These are phyloP conservation scores for Microtus richardsoni DNA, from an alignment of 2,113 vertebrate species.

Conservation along the genomic window DNA sequence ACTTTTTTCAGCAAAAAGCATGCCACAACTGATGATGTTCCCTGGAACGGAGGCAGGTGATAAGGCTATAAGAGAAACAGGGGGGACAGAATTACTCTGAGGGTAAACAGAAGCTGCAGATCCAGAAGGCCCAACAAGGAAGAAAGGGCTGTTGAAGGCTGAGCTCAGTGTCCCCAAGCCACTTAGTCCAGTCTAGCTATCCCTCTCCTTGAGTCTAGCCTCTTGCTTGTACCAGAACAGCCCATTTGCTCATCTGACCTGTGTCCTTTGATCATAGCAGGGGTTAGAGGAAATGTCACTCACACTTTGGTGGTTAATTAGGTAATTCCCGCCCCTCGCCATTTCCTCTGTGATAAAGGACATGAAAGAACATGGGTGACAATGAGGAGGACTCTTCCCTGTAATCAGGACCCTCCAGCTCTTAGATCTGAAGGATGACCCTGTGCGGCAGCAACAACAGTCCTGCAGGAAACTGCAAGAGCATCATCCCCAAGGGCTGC, in stretches of 20 bases:
- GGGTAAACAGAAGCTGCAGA: neutral
- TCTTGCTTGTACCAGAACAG: neutral
- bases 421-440: neutral
- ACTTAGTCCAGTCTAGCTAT: neutral
- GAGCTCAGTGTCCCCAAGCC: neutral
- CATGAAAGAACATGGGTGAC: neutral
- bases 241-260: neutral
- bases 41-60: too few relatives aligned
- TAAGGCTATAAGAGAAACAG: accelerated
- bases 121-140: too few relatives aligned
- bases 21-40: neutral
- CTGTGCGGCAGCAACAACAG: neutral
- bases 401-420: too few relatives aligned
- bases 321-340: neutral
- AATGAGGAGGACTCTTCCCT: too few relatives aligned
- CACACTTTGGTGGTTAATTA: neutral
- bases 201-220: neutral
- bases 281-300: neutral
- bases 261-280: neutral
- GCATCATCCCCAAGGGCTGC: neutral
- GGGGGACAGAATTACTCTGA: too few relatives aligned
- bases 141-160: neutral
- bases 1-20: neutral
- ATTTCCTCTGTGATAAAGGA: neutral
- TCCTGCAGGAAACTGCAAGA: neutral